Evolutionary conservation across 2,113 vertebrate genomes (phyloP).

Genomic region (Narcine bancroftii): DNA sequence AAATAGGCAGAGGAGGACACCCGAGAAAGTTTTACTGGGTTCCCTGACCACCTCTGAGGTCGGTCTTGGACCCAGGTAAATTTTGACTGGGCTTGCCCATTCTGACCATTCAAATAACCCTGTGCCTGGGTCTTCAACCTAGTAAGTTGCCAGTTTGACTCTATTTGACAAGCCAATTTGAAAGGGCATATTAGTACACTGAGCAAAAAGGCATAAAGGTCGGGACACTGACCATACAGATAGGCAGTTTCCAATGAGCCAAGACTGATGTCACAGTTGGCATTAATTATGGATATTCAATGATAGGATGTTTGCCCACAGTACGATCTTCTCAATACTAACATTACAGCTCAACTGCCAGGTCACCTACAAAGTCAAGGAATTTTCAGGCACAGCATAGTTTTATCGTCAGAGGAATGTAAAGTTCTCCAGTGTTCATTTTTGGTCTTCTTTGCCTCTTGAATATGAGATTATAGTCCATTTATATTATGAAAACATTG

Average conservation of each 20-base stretch:
- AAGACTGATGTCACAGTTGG: background rate
- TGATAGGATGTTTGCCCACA: background rate
- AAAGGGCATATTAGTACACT: background rate
- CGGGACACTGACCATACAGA: no score
- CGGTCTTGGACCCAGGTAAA: no score
- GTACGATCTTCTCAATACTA: background rate
- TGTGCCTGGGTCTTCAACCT: no score
- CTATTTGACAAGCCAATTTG: no score
- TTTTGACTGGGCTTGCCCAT: no score
- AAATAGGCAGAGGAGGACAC: no score
- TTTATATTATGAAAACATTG: background rate
- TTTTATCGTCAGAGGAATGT: background rate
- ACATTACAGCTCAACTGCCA: background rate
- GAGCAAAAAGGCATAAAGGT: background rate
- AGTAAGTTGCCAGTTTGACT: no score
- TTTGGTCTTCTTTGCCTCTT: background rate
- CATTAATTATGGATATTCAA: background rate
- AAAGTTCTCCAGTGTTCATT: background rate
- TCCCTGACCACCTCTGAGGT: no score
- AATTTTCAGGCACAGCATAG: background rate
- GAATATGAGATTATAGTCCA: background rate
- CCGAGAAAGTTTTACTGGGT: no score
- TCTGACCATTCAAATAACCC: no score
- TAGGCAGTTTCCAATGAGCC: background rate
- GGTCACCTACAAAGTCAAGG: background rate